Evolutionary conservation across 2,888 invertebrate genomes (phyloP).

Genomic region (Thymelicus lineola): DNA sequence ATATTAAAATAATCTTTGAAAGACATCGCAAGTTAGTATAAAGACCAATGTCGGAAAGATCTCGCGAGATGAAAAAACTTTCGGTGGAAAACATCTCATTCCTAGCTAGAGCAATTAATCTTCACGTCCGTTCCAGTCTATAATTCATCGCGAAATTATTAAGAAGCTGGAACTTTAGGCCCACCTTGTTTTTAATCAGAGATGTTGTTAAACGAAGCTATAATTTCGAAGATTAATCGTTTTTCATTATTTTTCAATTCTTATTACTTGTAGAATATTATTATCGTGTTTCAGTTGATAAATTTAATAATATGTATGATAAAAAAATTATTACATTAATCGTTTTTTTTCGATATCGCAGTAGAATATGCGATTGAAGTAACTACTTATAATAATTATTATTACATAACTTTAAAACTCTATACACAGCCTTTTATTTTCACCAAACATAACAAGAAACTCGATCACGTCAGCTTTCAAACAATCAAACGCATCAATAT

Average conservation of each 20-base stretch:
- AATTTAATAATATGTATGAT: not conserved
- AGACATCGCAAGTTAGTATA: slow-evolving; percentile 2
- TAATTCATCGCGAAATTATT: slow-evolving; percentile 31
- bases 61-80: slow-evolving; percentile 36
- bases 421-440: too few relatives aligned
- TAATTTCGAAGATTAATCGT: slow-evolving; percentile 21
- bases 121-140: slow-evolving; percentile 32
- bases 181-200: slow-evolving; percentile 35
- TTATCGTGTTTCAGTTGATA: not conserved
- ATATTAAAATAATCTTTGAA: not conserved
- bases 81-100: slow-evolving; percentile 29
- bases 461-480: too few relatives aligned
- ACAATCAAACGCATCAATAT: too few relatives aligned
- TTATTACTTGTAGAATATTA: slow-evolving; percentile 3
- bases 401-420: too few relatives aligned
- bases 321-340: too few relatives aligned
- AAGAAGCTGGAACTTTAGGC: slow-evolving; percentile 22
- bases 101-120: slow-evolving; percentile 31
- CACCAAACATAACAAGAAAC: too few relatives aligned
- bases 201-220: slow-evolving; percentile 25
- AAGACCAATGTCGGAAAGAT: slow-evolving; percentile 15
- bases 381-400: too few relatives aligned
- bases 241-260: slow-evolving; percentile 16
- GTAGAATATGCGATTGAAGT: too few relatives aligned
- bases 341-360: too few relatives aligned